These are phyloP conservation scores for Coregonus ussuriensis DNA, from an alignment of 2,797 vertebrate species.

Conservation along the genomic window DNA sequence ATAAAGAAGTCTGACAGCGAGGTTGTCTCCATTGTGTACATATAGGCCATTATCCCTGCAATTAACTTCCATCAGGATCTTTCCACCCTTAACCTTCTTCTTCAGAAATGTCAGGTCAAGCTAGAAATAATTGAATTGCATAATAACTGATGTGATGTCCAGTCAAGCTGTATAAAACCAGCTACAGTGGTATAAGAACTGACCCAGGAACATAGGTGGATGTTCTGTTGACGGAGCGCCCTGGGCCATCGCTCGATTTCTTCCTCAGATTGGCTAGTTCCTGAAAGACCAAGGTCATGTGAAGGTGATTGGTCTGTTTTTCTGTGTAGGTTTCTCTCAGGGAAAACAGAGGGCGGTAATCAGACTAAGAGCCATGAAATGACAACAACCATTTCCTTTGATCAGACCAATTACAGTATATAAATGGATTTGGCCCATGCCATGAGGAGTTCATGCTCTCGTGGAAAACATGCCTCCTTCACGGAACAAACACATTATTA, in stretches of 20 bases:
- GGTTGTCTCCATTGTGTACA: background rate
- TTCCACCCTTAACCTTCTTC: background rate
- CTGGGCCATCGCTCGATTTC: background rate
- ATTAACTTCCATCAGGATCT: background rate
- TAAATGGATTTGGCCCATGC: background rate
- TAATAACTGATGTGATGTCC: background rate
- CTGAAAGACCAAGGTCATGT: background rate
- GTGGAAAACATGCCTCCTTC: background rate
- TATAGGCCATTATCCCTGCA: background rate
- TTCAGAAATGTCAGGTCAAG: background rate
- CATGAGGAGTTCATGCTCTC: background rate
- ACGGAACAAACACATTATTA: background rate
- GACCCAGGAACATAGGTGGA: background rate
- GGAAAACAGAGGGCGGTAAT: background rate
- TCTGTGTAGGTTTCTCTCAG: background rate
- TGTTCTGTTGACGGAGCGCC: background rate
- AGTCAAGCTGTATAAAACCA: background rate
- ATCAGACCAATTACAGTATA: background rate
- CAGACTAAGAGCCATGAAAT: background rate
- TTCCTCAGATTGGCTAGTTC: background rate
- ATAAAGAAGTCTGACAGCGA: background rate
- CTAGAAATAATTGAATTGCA: background rate
- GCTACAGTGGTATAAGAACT: background rate
- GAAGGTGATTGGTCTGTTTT: background rate
- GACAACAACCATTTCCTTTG: background rate